Base-by-base conservation (phyloP, 2,888 invertebrate species). In the Salticus scenicus region DNA sequence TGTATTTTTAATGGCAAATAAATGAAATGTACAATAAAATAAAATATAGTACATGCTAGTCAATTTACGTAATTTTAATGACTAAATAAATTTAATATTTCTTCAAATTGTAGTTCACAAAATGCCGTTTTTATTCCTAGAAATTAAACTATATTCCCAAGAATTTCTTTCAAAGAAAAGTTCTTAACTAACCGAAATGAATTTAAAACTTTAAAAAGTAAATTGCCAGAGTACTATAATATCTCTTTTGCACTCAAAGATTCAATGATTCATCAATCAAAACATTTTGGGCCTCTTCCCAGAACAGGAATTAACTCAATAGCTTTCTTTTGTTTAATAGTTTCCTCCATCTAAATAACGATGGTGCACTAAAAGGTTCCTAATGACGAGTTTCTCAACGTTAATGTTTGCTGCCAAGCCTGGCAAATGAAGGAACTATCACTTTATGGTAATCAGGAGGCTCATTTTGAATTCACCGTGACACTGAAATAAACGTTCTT, bases 361-460 rank as follows among this genome's bases (percentile, higher is more conserved):
- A 67, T 33, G 0, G 33, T 24, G 33, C 67, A 67, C 67, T 67
- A 33, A 67, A 67, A 67, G 67, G 67, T 67, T 67, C 31, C 67
- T 67, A 67, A 67, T 67, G 67, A 67, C 67, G 37, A 31, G 37
- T 67, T 37, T 67, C 33, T 20, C 37, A 67, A 37, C 33, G 20
- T 20, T 33, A 67, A 70, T 70, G 42, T 24, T 42, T 41, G 20
- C 27, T 64, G 64, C 28, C 30, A 51, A 30, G 12, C 33, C 27
- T 28, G 51, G 17, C 57, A 72, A 72, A 72, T 72, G 72, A 72
- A 57, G 64, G 66, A 72, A 64, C 24, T 47, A 69, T 69, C 82
- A 63, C 31, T 75, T 82, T 75, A 63, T 70, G 80, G 70, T 75
- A 83, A 83, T 83, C 67, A 76, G 42, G 42, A 28, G 27, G 37